Conservation (phyloP, 2,113 vertebrate species). For the Leptobrachium ailaonicum region DNA sequence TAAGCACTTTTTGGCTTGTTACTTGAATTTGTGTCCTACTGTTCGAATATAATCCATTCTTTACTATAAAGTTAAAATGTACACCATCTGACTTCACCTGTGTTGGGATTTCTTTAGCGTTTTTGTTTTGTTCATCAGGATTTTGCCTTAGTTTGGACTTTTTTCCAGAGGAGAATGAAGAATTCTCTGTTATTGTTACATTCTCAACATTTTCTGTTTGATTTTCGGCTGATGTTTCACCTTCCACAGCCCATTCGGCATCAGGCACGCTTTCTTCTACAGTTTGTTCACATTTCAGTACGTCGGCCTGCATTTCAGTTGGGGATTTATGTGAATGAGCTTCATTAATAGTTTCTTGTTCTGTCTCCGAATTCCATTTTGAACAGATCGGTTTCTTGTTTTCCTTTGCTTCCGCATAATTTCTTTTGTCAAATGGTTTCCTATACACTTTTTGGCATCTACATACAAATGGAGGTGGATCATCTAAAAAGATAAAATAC, state of each 20-base stretch:
- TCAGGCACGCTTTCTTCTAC: constrained; percentile 49
- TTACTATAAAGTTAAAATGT: constrained; percentile 72
- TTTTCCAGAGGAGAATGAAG: constrained; percentile 53
- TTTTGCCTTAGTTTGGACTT: constrained; percentile 63
- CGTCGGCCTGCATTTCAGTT: constrained; percentile 53
- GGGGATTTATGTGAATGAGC: constrained; percentile 46
- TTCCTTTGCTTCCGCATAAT: constrained; percentile 44
- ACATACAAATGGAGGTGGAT: constrained; percentile 55
- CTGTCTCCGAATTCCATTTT: constrained; percentile 45
- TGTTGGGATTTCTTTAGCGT: constrained; percentile 59
- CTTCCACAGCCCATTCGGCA: constrained; percentile 53
- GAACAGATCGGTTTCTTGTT: constrained; percentile 37
- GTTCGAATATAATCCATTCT: constrained; percentile 57
- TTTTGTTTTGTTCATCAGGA: constrained; percentile 36
- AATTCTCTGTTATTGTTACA: constrained; percentile 65
- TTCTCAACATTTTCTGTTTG: constrained; percentile 60
- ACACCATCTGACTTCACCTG: constrained; percentile 64
- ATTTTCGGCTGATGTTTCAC: constrained; percentile 53
- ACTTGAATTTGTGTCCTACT: constrained; percentile 55
- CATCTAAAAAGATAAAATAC: constrained; percentile 56
- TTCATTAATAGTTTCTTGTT: constrained; percentile 60
- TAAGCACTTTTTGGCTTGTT: constrained; percentile 54
- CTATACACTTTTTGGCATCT: constrained; percentile 55
- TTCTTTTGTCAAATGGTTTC: constrained; percentile 58
- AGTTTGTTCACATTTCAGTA: constrained; percentile 54